phyloP scores from a whole-genome alignment of 2,888 invertebrate species.

The Ophion ventricosus region DNA sequence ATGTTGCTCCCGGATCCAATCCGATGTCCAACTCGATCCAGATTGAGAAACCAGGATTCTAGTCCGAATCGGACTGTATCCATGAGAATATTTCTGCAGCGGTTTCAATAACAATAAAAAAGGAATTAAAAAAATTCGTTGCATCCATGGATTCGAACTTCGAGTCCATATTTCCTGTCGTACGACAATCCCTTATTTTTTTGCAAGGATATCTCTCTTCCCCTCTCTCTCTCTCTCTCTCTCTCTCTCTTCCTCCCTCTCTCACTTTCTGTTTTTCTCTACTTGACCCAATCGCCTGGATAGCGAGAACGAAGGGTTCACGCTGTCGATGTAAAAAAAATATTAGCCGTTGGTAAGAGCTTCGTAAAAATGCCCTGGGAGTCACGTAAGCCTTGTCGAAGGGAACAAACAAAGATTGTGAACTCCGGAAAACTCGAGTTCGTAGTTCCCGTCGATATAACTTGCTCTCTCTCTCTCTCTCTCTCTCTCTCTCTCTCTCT shows the following conservation, averaged over 20 bases:
- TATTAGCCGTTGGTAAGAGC: constrained; percentile 50
- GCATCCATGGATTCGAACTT: no score
- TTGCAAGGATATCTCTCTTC: constrained; percentile 6
- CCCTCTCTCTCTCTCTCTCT: constrained; percentile 2
- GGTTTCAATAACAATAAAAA: no score
- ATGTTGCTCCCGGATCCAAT: no score
- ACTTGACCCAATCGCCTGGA: constrained; percentile 12
- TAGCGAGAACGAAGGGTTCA: constrained; percentile 25
- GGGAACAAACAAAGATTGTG: constrained; percentile 37
- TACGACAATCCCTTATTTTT: constrained; percentile 12
- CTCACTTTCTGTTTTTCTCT: not conserved
- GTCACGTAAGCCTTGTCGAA: constrained; percentile 27
- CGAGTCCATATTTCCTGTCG: not conserved
- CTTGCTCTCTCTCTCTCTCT: not conserved
- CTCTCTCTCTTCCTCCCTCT: not conserved
- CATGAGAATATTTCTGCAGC: no score
- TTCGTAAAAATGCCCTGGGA: constrained; percentile 31
- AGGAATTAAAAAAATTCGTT: no score
- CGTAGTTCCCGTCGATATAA: constrained; percentile 22
- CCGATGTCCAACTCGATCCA: no score
- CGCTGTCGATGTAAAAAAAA: constrained; percentile 55
- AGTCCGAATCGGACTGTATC: no score
- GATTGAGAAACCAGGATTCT: no score
- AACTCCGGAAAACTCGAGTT: constrained; percentile 54
- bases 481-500: constrained; percentile 3